Conservation (phyloP, 2,888 invertebrate genomes). For the Calephelis perditalis region DNA sequence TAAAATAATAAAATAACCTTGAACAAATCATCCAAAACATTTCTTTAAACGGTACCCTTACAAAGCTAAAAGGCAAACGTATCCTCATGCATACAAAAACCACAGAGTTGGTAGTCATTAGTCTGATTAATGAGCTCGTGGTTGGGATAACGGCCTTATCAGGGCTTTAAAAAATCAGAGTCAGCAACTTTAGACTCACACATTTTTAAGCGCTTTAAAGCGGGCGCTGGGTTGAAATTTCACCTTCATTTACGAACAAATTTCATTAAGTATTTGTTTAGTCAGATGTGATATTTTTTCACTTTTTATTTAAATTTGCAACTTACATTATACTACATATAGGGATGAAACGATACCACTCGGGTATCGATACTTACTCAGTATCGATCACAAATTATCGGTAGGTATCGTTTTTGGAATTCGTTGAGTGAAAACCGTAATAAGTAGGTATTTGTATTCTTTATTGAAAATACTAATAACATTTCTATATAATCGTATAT, state of each 20-base stretch:
- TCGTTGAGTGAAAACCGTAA: too few relatives aligned
- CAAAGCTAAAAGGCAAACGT: background rate
- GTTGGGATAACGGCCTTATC: slow-evolving; percentile 42
- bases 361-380: too few relatives aligned
- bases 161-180: slow-evolving; percentile 29
- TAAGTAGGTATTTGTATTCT: too few relatives aligned
- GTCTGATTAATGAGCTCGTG: slow-evolving; percentile 60
- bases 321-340: too few relatives aligned
- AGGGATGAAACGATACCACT: too few relatives aligned
- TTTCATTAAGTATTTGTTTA: background rate
- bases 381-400: too few relatives aligned
- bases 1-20: background rate
- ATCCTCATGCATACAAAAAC: slow-evolving; percentile 1
- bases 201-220: slow-evolving; percentile 26
- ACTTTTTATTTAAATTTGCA: too few relatives aligned
- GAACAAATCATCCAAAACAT: background rate
- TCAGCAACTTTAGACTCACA: slow-evolving; percentile 23
- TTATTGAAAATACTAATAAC: too few relatives aligned
- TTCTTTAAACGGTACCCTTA: background rate
- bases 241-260: slow-evolving; percentile 11
- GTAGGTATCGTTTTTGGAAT: too few relatives aligned
- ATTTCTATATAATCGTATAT: too few relatives aligned
- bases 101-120: slow-evolving; percentile 43
- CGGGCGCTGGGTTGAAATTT: slow-evolving; percentile 14
- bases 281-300: too few relatives aligned